These are phyloP conservation scores for Cladorhizidae sp. DNA, from an alignment of 37 sponge, comb jelly and placozoan species.

Conservation along the genomic window DNA sequence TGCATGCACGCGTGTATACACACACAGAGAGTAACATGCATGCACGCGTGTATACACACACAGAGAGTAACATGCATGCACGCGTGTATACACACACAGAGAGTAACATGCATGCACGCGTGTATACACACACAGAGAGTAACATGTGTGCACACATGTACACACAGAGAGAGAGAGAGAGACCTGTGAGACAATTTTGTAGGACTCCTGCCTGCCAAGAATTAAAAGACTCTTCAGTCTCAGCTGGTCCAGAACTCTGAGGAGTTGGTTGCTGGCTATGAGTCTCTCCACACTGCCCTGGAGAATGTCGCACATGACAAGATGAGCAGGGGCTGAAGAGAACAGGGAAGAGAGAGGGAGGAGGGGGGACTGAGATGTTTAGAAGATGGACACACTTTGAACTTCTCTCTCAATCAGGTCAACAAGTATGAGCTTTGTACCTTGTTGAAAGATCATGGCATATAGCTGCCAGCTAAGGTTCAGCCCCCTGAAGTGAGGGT, in stretches of 20 bases:
- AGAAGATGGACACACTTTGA: not conserved
- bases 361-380: not conserved
- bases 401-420: not conserved
- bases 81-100: too few relatives aligned
- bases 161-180: too few relatives aligned
- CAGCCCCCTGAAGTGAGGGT: conserved; percentile 72
- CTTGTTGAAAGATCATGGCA: conserved; percentile 30
- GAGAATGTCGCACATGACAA: conserved; percentile 83
- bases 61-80: too few relatives aligned
- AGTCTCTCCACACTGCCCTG: conserved; percentile 76
- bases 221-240: conserved; percentile 33
- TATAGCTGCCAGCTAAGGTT: conserved; percentile 60
- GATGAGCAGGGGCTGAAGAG: conserved; percentile 55
- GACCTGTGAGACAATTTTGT: conserved; percentile 68
- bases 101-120: not conserved
- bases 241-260: conserved; percentile 38
- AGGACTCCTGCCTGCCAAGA: conserved; percentile 48
- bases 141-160: not conserved
- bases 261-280: conserved; percentile 50
- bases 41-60: too few relatives aligned
- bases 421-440: conserved; percentile 1
- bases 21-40: too few relatives aligned
- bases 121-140: not conserved
- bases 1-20: too few relatives aligned
- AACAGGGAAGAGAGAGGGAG: not conserved